Conservation (phyloP, 2,113 vertebrate species). For the Calonectris borealis region DNA sequence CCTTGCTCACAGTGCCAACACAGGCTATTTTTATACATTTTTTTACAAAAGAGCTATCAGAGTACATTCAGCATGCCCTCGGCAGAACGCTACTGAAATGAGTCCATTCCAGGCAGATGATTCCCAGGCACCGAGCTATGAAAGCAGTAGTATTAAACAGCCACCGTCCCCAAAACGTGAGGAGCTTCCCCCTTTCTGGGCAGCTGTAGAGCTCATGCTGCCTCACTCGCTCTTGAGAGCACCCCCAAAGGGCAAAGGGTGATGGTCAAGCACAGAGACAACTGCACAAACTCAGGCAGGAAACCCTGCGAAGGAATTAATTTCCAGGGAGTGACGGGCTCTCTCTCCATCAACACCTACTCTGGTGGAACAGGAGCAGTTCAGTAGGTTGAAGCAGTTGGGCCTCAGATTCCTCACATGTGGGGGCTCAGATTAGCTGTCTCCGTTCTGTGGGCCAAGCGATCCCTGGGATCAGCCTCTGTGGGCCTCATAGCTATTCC, state of each 20-base stretch:
- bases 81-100: neutral
- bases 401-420: neutral
- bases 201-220: neutral
- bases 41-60: neutral
- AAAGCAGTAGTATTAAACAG: neutral
- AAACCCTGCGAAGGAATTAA: neutral
- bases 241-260: neutral
- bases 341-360: neutral
- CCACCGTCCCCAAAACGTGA: neutral
- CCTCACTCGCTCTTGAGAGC: neutral
- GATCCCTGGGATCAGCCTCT: no score
- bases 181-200: neutral
- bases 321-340: neutral
- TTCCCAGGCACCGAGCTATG: neutral
- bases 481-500: neutral
- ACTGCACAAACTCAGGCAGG: fast-evolving
- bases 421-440: neutral
- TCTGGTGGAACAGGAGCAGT: neutral
- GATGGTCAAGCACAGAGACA: neutral
- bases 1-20: neutral
- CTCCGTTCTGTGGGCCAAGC: fast-evolving
- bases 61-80: neutral
- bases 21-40: neutral
- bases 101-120: neutral
- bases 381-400: neutral